Conservation (phyloP, 37 sponge, comb jelly and placozoan species). For the Corticium candelabrum region DNA sequence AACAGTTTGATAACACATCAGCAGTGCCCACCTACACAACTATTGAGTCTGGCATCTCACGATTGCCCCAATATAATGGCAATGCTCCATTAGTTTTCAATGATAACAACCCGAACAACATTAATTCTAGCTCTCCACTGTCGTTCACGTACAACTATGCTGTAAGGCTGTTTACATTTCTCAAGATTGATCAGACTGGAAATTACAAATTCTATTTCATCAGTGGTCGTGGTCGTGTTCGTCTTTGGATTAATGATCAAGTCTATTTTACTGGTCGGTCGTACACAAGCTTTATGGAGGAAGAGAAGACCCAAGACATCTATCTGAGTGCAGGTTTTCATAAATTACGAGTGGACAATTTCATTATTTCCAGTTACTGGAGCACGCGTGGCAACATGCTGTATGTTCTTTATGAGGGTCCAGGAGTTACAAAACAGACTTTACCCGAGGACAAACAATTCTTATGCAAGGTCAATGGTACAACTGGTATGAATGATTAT, state of each 20-base stretch:
- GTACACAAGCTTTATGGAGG: background rate
- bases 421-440: background rate
- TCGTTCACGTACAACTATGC: slow-evolving; percentile 12
- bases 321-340: background rate
- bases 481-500: background rate
- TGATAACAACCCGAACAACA: background rate
- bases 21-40: too few species aligned
- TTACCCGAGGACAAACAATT: background rate
- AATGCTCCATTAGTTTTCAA: background rate
- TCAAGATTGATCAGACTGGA: background rate
- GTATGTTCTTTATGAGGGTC: background rate
- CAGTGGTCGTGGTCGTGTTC: background rate
- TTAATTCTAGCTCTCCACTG: background rate
- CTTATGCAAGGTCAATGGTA: background rate
- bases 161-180: background rate
- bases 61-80: slow-evolving; percentile 1
- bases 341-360: background rate
- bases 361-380: background rate
- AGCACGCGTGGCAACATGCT: background rate
- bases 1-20: too few species aligned
- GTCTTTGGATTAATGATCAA: slow-evolving; percentile 7
- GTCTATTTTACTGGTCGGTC: background rate
- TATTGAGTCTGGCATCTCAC: background rate
- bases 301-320: background rate
- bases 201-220: background rate